Base-by-base conservation (phyloP, 2,797 vertebrate genomes). In the Rhadinocentrus ornatus region DNA sequence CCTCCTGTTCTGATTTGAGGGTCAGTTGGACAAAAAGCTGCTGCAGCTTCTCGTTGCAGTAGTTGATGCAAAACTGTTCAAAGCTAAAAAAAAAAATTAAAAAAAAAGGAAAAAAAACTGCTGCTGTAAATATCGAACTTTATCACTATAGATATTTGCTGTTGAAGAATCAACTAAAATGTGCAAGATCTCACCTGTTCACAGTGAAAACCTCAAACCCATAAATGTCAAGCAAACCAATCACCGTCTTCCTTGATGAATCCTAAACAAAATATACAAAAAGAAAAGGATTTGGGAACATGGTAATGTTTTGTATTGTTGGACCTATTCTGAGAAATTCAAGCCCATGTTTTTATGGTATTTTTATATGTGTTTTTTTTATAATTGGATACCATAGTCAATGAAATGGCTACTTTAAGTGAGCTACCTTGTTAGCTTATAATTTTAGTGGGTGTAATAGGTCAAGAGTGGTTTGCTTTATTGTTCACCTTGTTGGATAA, bases 21-120 rank as follows among this genome's bases (percentile, higher is more conserved):
- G 97, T 99, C 88, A 97, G 96, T 87, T 97, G 93, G 72, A 98
- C 97, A 80, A 99, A 93, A 55, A 99, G 94, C 81, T 99, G 97
- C 90, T 99, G 97, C 22, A 99, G 95, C 89, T 98, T 99, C 91
- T 99, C 97, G 0, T 98, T 99, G 94, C 97, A 99, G 86, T 98
- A 99, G 87, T 99, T 99, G 86, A 99, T 99, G 88, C 97, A 99
- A 88, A 99, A 98, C 93, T 99, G 97, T 83, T 99, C 97, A 84
- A 98, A 99, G 90, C 97, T 99, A 20, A 44, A 44, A 18, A 6
- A 66, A 75, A 90, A 15, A 39, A 39, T 1, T 3, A 66, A 76
- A 90, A 80, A n/a, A n/a, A n/a, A n/a, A n/a, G n/a, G n/a, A n/a
- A n/a, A n/a, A 66, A 76, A 39, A 22, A 22, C 0, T 41, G n/a